Conservation (phyloP, 2,797 vertebrate species). For the Hephaestus fuliginosus region DNA sequence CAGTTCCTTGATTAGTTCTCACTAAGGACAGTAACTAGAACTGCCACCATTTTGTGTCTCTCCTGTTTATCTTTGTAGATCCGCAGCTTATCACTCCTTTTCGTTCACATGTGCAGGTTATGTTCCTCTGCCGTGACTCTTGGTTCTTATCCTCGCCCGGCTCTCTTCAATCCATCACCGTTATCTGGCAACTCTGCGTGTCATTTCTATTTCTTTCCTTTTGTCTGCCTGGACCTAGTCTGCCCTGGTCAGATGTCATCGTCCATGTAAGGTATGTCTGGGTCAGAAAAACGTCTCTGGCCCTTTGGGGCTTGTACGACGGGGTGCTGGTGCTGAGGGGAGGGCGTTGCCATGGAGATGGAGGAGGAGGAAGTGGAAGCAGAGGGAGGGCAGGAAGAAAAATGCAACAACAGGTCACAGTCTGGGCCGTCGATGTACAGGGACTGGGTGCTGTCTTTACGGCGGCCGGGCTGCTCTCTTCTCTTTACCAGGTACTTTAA, state of each 20-base stretch:
- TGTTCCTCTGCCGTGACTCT: slow-evolving; percentile 8
- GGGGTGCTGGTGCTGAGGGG: slow-evolving; percentile 60
- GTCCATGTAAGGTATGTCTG: slow-evolving; percentile 85
- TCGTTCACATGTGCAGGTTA: slow-evolving; percentile 5
- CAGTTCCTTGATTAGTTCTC: slow-evolving; percentile 39
- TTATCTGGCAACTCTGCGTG: not conserved
- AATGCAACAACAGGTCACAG: slow-evolving; percentile 62
- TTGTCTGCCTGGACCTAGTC: not conserved
- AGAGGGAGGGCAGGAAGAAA: slow-evolving; percentile 76
- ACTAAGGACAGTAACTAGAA: slow-evolving; percentile 30
- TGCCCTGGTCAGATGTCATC: slow-evolving; percentile 69
- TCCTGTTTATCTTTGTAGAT: slow-evolving; percentile 11
- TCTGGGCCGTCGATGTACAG: slow-evolving; percentile 85
- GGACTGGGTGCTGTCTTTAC: slow-evolving; percentile 91
- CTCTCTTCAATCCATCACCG: slow-evolving; percentile 9
- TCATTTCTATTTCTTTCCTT: not conserved
- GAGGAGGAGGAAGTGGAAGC: slow-evolving; percentile 73
- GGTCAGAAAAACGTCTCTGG: slow-evolving; percentile 91
- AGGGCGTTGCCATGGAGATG: slow-evolving; percentile 53
- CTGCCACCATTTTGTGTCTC: slow-evolving; percentile 21
- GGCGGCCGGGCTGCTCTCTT: slow-evolving; percentile 87
- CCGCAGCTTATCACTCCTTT: slow-evolving; percentile 1
- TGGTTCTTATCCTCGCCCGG: slow-evolving; percentile 27
- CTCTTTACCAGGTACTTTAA: slow-evolving; percentile 69
- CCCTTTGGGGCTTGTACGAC: slow-evolving; percentile 55